Evolutionary conservation across 2,113 vertebrate species (phyloP), one percentile per base, ranked within the genome.

Genomic region (Alectura lathami): DNA sequence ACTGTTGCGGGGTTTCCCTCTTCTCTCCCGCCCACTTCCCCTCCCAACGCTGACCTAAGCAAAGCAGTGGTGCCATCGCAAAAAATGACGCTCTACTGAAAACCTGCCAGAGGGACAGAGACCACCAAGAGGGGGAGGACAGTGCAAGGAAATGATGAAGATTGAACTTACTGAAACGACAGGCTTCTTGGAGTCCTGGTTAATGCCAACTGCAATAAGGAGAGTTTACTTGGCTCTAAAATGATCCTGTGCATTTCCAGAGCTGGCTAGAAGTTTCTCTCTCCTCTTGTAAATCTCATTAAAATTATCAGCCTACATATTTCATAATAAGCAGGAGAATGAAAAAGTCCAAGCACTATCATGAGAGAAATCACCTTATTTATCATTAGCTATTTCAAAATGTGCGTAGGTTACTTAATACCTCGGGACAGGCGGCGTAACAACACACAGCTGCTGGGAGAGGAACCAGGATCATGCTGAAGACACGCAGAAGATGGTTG

Each of bases 291-390:
- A 95, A 94, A 73, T 96, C 91, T 40, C 68, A 92, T 75, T 90
- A 94, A 96, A 96, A 95, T 92, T 70, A 92, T 78, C 94, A 93
- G 86, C 94, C 91, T 92, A 95, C 94, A 75, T 83, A 93, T 95
- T 96, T 95, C 95, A 83, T 90, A 95, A 95, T 80, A 81, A 83
- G 72, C 38, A 85, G 51, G 50, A 77, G 86, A 94, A 88, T 17
- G 60, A 93, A 93, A 94, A 91, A 94, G 26, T 26, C 64, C 38
- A 29, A 91, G 51, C 54, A 67, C 42, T 95, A 94, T 94, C 92
- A 42, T 0, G 56, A 94, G 64, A 88, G 56, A 88, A 94, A 96
- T 93, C 42, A 0, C 70, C 67, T 77, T 91, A 69, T 70, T 70
- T 70, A 86, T 90, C 76, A 36, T 70, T 66, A 93, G 42, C 38